These are phyloP conservation scores for Rhogogaster chlorosoma DNA, from an alignment of 2,888 invertebrate genomes.

Conservation along the genomic window DNA sequence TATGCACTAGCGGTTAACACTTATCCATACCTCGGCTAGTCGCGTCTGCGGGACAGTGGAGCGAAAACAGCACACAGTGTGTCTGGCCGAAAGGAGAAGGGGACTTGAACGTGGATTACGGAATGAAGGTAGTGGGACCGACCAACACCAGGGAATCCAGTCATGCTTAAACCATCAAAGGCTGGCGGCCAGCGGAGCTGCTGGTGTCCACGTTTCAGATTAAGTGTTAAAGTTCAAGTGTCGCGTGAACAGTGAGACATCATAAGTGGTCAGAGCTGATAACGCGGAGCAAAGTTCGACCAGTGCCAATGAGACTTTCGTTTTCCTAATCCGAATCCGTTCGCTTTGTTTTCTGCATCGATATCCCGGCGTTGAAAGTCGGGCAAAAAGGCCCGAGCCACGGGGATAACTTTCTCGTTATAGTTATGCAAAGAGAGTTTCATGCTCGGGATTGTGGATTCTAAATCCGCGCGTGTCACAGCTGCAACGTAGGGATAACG, in stretches of 20 bases:
- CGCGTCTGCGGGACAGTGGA: background rate
- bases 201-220: background rate
- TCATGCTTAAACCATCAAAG: constrained; percentile 48
- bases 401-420: constrained; percentile 30
- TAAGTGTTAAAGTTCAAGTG: background rate
- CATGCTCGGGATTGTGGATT: background rate
- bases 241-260: too few species aligned
- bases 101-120: constrained; percentile 33
- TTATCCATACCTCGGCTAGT: background rate
- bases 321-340: background rate
- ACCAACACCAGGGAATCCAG: constrained; percentile 43
- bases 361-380: constrained; percentile 26
- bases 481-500: background rate
- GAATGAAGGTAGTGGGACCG: background rate
- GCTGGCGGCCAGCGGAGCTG: background rate
- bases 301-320: background rate
- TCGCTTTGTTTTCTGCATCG: background rate
- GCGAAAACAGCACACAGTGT: background rate
- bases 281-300: too few species aligned
- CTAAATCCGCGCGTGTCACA: constrained; percentile 17
- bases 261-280: too few species aligned
- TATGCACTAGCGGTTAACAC: background rate
- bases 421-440: constrained; percentile 44
- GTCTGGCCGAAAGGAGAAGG: constrained; percentile 15
- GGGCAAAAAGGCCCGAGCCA: background rate